phyloP scores from a whole-genome alignment of 2,888 invertebrate species.

The Phasia obesa region DNA sequence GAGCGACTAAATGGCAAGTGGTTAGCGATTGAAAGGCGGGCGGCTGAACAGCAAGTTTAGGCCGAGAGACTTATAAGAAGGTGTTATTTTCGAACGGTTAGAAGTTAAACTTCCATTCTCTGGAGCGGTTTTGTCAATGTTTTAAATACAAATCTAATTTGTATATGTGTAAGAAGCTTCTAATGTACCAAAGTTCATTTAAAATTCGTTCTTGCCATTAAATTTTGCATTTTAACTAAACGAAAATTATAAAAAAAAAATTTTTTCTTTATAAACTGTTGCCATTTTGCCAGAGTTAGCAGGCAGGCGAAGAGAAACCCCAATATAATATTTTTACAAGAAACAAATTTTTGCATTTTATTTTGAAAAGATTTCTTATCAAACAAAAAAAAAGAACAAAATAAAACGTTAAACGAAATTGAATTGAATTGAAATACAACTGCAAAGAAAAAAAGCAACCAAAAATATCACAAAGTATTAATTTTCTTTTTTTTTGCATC shows the following conservation, averaged over 20 bases:
- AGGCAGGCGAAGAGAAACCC: background rate
- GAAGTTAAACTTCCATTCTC: no score
- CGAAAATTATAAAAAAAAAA: no score
- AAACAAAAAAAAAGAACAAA: slow-evolving; percentile 2
- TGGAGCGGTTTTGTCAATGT: no score
- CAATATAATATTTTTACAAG: slow-evolving; percentile 33
- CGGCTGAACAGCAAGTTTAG: no score
- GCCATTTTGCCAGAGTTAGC: background rate
- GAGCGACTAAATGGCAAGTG: no score
- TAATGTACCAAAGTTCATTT: background rate
- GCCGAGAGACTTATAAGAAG: no score
- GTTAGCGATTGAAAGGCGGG: no score
- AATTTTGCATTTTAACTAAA: no score
- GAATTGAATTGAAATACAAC: slow-evolving; percentile 31
- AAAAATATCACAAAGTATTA: slow-evolving; percentile 49
- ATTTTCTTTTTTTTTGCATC: slow-evolving; percentile 7
- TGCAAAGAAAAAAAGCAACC: slow-evolving; percentile 16
- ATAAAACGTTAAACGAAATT: slow-evolving; percentile 30
- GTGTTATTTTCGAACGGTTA: no score
- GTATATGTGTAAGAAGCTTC: no score
- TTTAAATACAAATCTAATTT: no score
- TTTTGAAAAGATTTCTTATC: slow-evolving; percentile 59
- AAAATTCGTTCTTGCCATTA: background rate
- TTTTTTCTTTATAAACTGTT: background rate
- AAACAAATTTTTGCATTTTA: slow-evolving; percentile 51